A percentile compares a stretch with the other conserved stretches of the same genome.
Conservation (phyloP, 2,797 vertebrate species). For the Morus bassanus region DNA sequence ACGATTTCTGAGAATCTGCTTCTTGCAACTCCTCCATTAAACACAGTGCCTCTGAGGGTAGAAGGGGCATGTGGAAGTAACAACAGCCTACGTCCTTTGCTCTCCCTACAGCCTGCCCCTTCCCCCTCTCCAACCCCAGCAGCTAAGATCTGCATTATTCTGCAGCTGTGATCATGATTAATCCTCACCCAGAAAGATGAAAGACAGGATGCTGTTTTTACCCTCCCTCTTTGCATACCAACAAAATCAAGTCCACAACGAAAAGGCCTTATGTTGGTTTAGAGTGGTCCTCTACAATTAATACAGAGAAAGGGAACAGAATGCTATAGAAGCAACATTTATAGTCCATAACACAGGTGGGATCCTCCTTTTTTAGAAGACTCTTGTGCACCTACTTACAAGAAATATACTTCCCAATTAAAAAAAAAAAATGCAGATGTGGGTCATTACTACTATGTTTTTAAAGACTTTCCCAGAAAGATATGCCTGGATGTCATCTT, state of each 20-base stretch:
- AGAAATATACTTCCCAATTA: background rate
- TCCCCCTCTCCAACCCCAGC: background rate
- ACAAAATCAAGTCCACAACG: background rate
- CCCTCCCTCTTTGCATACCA: background rate
- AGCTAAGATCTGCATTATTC: constrained; percentile 6
- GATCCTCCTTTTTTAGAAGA: background rate
- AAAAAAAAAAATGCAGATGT: background rate
- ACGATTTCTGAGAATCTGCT: background rate
- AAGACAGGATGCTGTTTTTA: background rate
- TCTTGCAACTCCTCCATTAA: background rate
- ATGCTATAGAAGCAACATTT: background rate
- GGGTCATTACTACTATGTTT: background rate
- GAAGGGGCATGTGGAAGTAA: background rate
- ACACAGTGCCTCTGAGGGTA: accelerated
- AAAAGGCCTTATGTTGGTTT: background rate
- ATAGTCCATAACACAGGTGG: background rate
- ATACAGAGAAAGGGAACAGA: background rate
- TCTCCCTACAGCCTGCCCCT: background rate
- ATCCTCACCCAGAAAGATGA: constrained; percentile 31
- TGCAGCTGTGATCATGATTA: constrained; percentile 47
- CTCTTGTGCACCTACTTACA: background rate
- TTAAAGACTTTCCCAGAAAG: background rate
- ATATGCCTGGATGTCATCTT: background rate
- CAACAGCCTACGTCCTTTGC: background rate
- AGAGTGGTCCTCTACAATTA: background rate